These are phyloP conservation scores for Xyrichtys novacula DNA, from an alignment of 2,797 vertebrate species.

Conservation along the genomic window DNA sequence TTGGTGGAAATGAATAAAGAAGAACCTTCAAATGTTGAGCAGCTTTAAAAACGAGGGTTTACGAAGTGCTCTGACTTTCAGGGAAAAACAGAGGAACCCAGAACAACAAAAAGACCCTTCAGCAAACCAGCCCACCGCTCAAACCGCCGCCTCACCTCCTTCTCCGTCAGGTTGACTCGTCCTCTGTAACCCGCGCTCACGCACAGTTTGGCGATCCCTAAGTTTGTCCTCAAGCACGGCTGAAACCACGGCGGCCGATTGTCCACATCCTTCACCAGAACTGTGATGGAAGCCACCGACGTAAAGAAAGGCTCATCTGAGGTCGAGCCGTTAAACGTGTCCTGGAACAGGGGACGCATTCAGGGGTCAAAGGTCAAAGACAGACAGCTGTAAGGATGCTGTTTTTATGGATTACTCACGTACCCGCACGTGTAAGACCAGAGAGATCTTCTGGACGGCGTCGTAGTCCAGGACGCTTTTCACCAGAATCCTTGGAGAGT, in stretches of 20 bases:
- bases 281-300: conserved; percentile 80
- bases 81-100: too few species aligned
- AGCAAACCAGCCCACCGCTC: too few species aligned
- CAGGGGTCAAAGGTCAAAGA: conserved; percentile 6
- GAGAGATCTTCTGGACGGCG: conserved; percentile 79
- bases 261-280: conserved; percentile 84
- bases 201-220: conserved; percentile 82
- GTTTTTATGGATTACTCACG: accelerated
- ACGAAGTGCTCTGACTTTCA: too few species aligned
- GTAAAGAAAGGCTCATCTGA: conserved; percentile 79
- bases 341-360: conserved; percentile 59
- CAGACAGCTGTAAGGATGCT: accelerated
- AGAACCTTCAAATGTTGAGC: too few species aligned
- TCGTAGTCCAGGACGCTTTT: conserved; percentile 84
- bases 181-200: conserved; percentile 84
- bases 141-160: conserved; percentile 80
- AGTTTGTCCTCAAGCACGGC: conserved; percentile 79
- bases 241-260: conserved; percentile 88
- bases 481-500: conserved; percentile 81
- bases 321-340: conserved; percentile 76
- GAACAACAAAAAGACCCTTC: too few species aligned
- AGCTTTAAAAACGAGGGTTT: too few species aligned
- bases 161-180: conserved; percentile 85
- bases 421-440: conserved; percentile 85
- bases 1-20: too few species aligned